Evolutionary conservation across 2,113 vertebrate genomes (phyloP).

Genomic region (Embiotoca jacksoni): DNA sequence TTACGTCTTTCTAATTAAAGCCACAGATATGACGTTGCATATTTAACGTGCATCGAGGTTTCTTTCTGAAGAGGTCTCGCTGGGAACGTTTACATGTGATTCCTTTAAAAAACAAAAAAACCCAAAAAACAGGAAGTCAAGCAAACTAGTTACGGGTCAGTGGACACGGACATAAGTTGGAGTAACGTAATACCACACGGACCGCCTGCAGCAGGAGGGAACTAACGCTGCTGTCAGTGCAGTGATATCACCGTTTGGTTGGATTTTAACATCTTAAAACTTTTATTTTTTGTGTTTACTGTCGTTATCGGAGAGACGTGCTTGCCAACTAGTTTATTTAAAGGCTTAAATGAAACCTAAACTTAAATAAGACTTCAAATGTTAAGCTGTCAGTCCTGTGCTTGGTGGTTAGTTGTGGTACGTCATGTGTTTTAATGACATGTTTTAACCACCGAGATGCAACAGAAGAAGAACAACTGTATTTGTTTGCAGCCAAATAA

Average conservation of each 20-base stretch:
- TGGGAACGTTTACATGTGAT: not conserved
- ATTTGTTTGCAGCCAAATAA: no score
- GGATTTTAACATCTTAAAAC: not conserved
- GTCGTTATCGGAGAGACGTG: no score
- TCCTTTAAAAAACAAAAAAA: not conserved
- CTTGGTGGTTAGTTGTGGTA: no score
- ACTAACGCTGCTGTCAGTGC: not conserved
- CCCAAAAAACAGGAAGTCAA: not conserved
- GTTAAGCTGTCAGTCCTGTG: no score
- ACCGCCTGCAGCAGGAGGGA: not conserved
- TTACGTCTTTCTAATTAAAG: conserved; percentile 55
- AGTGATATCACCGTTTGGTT: not conserved
- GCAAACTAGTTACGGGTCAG: conserved; percentile 10
- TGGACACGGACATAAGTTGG: not conserved
- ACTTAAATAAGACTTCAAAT: no score
- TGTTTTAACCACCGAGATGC: not conserved
- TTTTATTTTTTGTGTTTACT: no score
- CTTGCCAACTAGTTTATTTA: no score
- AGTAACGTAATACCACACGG: conserved; percentile 1
- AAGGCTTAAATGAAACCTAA: no score
- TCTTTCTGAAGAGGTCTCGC: not conserved
- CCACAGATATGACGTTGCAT: conserved; percentile 36
- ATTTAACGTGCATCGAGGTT: conserved; percentile 23
- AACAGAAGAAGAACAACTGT: not conserved
- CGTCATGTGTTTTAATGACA: no score